Evolutionary conservation across 2,797 vertebrate genomes (phyloP).

Genomic region (Chelon auratus): DNA sequence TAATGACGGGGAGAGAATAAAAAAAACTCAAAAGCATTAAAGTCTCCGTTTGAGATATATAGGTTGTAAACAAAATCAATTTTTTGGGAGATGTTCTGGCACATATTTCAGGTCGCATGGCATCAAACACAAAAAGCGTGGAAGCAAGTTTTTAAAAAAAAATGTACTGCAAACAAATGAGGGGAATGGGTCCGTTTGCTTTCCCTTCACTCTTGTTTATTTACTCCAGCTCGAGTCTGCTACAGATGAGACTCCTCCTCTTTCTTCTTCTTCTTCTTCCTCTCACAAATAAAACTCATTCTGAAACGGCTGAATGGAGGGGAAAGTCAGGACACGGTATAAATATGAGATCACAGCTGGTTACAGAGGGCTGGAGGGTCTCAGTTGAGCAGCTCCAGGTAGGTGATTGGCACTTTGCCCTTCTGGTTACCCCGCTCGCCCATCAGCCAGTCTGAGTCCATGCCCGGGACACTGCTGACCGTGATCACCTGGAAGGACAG

Average conservation of each 20-base stretch:
- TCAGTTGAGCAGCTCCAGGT: constrained; percentile 98
- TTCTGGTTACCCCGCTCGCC: constrained; percentile 96
- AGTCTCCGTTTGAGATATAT: constrained; percentile 84
- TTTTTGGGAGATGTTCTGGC: constrained; percentile 80
- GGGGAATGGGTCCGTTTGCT: constrained; percentile 26
- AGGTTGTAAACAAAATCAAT: constrained; percentile 82
- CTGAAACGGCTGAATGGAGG: constrained; percentile 43
- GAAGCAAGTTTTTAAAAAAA: constrained; percentile 82
- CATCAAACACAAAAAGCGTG: constrained; percentile 82
- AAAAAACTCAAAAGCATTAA: constrained; percentile 73
- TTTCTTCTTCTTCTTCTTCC: not conserved
- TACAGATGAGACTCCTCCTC: constrained; percentile 14
- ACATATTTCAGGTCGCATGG: constrained; percentile 78
- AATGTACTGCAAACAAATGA: constrained; percentile 71
- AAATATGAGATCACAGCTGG: constrained; percentile 68
- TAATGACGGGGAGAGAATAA: constrained; percentile 30
- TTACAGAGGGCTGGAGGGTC: constrained; percentile 13
- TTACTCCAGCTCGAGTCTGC: constrained; percentile 31
- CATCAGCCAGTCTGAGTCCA: constrained; percentile 99
- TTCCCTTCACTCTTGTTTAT: constrained; percentile 28
- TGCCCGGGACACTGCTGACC: constrained; percentile 93
- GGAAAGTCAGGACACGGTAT: constrained; percentile 52
- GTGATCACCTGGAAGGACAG: constrained; percentile 89
- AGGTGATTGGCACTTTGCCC: constrained; percentile 99
- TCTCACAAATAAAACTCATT: constrained; percentile 22